These are phyloP conservation scores for Pipra filicauda DNA, from an alignment of 2,113 vertebrate genomes.

Conservation along the genomic window DNA sequence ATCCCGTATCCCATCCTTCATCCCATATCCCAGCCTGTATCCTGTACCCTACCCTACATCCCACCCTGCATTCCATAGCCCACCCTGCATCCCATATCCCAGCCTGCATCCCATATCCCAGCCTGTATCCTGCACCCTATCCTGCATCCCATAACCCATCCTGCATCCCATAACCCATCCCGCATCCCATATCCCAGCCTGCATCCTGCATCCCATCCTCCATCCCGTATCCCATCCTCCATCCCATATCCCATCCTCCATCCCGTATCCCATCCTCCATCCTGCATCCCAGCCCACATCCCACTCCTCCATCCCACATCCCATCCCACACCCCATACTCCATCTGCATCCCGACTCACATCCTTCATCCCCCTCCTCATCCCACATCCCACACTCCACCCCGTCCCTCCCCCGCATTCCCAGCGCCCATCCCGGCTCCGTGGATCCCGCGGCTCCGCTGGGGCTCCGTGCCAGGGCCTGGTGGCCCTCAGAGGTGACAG, in stretches of 20 bases:
- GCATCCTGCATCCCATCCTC: no score
- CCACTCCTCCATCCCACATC: background rate
- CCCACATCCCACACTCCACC: background rate
- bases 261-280: background rate
- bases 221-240: no score
- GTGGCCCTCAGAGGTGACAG: rapidly evolving
- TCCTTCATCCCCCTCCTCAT: background rate
- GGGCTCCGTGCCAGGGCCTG: background rate
- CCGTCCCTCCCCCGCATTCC: background rate
- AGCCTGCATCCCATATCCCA: background rate
- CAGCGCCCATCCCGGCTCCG: background rate
- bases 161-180: background rate
- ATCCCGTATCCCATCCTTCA: no score
- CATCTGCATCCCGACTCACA: background rate
- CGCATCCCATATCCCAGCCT: no score
- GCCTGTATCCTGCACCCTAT: background rate
- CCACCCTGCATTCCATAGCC: background rate
- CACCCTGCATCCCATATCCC: no score
- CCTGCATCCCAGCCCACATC: background rate
- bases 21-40: background rate
- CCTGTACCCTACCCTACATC: no score
- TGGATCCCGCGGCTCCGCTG: background rate
- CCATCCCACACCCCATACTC: background rate
- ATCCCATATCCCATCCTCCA: no score
- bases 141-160: no score